Evolutionary conservation across 2,888 invertebrate species (phyloP), one percentile per base, ranked within the genome.

Genomic region (Esperia sulphurella): DNA sequence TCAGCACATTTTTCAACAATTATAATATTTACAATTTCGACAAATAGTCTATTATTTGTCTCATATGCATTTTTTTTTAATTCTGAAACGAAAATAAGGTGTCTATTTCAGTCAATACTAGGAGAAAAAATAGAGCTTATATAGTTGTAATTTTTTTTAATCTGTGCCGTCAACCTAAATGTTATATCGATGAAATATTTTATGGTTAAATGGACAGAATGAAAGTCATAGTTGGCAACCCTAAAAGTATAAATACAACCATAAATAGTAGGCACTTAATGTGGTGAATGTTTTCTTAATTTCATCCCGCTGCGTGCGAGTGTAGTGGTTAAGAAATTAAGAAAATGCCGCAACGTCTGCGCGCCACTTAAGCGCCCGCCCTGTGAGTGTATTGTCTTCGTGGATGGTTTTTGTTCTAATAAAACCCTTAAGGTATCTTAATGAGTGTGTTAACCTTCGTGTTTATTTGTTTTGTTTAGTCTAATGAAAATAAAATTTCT

Each of bases 201-300:
- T 21, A 21, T 5, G 5, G 3, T 3, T 21, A 21, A 21, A 21
- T 21, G 21, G 21, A 21, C 5, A 21, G 21, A 21, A 21, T 21
- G 21, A 21, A 21, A 21, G 5, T 40, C 10, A 31, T 45, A 43
- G 43, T n/a, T 38, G 43, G 39, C 49, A 53, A 42, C 53, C 47
- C 53, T 52, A 53, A 12, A 41, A 48, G 48, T 45, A 59, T 62
- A 67, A 67, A 64, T 73, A 75, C 68, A 74, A 68, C 71, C 65
- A 73, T 71, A 75, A 72, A 76, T 69, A 74, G 62, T 64, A 63
- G 60, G 54, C 69, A 65, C 65, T 76, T 80, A 81, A 84, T 79
- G 80, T 71, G 78, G 74, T 64, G 79, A 85, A 86, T 85, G 87
- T 86, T 86, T 85, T 86, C 87, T 87, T 88, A 88, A 88, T 88